Evolutionary conservation across 2,888 invertebrate species (phyloP).

Genomic region (Acanthosepion lycidas): DNA sequence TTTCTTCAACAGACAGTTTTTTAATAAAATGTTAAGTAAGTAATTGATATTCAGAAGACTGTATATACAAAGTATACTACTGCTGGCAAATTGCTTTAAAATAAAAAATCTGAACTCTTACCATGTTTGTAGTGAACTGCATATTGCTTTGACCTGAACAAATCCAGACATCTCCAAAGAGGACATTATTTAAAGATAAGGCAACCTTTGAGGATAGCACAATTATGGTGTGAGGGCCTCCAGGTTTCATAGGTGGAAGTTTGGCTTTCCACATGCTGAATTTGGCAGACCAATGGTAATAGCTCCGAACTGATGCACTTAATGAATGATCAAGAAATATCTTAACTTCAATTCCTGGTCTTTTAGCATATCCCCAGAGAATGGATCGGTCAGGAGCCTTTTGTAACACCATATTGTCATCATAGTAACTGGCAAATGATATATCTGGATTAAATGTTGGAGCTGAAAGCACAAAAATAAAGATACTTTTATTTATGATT

Average conservation of each 20-base stretch:
- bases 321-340: slow-evolving; percentile 49
- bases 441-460: background rate
- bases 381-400: slow-evolving; percentile 58
- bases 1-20: no score
- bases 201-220: slow-evolving; percentile 52
- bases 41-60: no score
- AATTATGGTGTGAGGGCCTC: slow-evolving; percentile 58
- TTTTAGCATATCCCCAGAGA: slow-evolving; percentile 66
- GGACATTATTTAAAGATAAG: slow-evolving; percentile 61
- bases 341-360: slow-evolving; percentile 54
- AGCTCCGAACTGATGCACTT: background rate
- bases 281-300: background rate
- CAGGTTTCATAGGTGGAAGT: slow-evolving; percentile 55
- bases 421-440: slow-evolving; percentile 55
- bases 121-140: slow-evolving; percentile 66
- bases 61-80: no score
- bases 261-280: slow-evolving; percentile 57
- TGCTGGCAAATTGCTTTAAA: no score
- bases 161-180: slow-evolving; percentile 73
- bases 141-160: slow-evolving; percentile 73
- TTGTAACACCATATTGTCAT: slow-evolving; percentile 67
- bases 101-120: slow-evolving; percentile 49
- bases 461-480: background rate
- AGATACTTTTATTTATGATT: background rate
- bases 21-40: no score